These are phyloP conservation scores for Teleogryllus oceanicus DNA, from an alignment of 2,888 invertebrate genomes.

Conservation along the genomic window DNA sequence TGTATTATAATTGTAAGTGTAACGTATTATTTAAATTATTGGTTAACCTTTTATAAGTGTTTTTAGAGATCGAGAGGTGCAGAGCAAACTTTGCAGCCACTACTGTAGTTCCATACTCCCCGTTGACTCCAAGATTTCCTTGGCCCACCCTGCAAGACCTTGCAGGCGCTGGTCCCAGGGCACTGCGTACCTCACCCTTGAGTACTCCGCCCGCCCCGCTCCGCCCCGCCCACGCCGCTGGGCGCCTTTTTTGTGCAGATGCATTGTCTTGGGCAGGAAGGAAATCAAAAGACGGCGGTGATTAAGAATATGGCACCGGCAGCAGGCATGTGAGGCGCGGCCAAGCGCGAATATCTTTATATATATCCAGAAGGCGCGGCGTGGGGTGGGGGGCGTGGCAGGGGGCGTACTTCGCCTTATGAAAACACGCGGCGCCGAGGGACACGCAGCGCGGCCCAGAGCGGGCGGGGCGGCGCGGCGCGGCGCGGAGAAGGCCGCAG, in stretches of 20 bases:
- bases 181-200: no score
- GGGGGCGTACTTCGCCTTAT: background rate
- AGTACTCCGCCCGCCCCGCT: background rate
- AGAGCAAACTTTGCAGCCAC: no score
- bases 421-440: background rate
- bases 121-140: no score
- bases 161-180: no score
- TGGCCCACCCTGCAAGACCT: no score
- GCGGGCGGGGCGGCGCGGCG: background rate
- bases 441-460: background rate
- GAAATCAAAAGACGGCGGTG: slow-evolving; percentile 18
- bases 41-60: no score
- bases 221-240: background rate
- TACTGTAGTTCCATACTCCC: no score
- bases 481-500: background rate
- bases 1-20: no score
- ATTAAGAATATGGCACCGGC: background rate
- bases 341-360: no score
- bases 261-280: background rate
- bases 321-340: background rate
- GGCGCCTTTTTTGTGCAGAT: background rate
- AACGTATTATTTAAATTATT: no score
- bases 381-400: background rate
- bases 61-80: no score
- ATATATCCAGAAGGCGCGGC: no score